A percentile compares a stretch with the other conserved stretches of the same genome.
Evolutionary conservation across 2,888 invertebrate genomes (phyloP).

Genomic region (Leptarthrus brevirostris): DNA sequence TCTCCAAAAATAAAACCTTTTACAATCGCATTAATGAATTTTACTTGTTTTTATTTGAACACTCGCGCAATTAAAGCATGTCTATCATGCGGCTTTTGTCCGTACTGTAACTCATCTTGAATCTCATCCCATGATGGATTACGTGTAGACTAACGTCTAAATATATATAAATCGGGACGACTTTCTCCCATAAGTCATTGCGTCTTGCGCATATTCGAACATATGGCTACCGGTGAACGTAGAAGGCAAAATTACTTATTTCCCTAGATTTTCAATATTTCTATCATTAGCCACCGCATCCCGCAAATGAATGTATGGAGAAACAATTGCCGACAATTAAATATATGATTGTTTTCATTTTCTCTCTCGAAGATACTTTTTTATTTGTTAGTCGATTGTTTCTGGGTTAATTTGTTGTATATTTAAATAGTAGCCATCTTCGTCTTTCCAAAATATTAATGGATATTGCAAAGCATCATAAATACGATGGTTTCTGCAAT

Average conservation of each 20-base stretch:
- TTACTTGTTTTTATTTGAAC: slow-evolving; percentile 51
- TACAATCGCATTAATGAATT: not conserved
- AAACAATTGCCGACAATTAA: not conserved
- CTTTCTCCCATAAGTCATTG: slow-evolving; percentile 41
- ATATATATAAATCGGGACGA: slow-evolving; percentile 51
- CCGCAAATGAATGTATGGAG: slow-evolving; percentile 59
- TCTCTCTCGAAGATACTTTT: slow-evolving; percentile 25
- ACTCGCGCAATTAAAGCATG: slow-evolving; percentile 54
- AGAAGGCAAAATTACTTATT: too few relatives aligned
- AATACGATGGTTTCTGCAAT: slow-evolving; percentile 58
- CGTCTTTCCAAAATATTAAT: slow-evolving; percentile 57
- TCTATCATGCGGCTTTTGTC: slow-evolving; percentile 59
- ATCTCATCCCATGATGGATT: slow-evolving; percentile 11
- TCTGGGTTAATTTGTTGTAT: slow-evolving; percentile 50
- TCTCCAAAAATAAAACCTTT: not conserved
- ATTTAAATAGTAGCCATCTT: slow-evolving; percentile 57
- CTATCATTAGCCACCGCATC: slow-evolving; percentile 58
- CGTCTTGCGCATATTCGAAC: slow-evolving; percentile 55
- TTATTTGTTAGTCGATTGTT: slow-evolving; percentile 36
- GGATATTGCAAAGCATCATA: slow-evolving; percentile 64
- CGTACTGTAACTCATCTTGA: not conserved
- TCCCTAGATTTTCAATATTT: slow-evolving; percentile 51
- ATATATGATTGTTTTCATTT: slow-evolving; percentile 36
- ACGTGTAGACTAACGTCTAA: slow-evolving; percentile 53
- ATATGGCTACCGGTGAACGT: too few relatives aligned